Conservation (phyloP, 2,797 vertebrate species). For the Lepilemur ruficaudatus region DNA sequence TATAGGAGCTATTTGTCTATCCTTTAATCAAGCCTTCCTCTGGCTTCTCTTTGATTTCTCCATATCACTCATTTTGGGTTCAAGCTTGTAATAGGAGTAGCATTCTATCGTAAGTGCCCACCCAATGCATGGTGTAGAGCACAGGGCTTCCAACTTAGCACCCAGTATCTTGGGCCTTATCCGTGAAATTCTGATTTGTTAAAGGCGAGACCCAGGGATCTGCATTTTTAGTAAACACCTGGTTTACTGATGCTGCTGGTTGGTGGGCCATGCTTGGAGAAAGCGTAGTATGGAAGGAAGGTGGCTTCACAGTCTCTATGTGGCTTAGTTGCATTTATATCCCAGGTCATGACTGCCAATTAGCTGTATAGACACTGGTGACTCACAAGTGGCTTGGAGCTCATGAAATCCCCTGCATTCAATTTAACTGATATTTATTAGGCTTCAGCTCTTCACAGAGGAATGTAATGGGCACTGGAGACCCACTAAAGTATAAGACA, state of each 20-base stretch:
- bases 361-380: constrained; percentile 3
- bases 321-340: constrained; percentile 37
- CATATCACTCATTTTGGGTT: neutral
- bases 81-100: neutral
- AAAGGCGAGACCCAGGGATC: neutral
- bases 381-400: constrained; percentile 40
- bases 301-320: neutral
- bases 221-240: neutral
- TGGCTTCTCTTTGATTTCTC: neutral
- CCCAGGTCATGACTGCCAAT: neutral
- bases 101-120: neutral
- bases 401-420: constrained; percentile 38
- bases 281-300: neutral
- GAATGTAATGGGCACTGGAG: constrained; percentile 12
- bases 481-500: constrained; percentile 14
- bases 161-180: neutral
- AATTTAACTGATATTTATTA: constrained; percentile 54
- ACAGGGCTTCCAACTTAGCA: neutral
- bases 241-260: neutral
- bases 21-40: neutral
- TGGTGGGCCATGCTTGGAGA: neutral
- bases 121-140: neutral
- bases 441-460: neutral
- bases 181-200: neutral
- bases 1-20: neutral